These are phyloP conservation scores for Phenganax marumi DNA, from an alignment of 92 coral and sea anemone genomes.

Conservation along the genomic window DNA sequence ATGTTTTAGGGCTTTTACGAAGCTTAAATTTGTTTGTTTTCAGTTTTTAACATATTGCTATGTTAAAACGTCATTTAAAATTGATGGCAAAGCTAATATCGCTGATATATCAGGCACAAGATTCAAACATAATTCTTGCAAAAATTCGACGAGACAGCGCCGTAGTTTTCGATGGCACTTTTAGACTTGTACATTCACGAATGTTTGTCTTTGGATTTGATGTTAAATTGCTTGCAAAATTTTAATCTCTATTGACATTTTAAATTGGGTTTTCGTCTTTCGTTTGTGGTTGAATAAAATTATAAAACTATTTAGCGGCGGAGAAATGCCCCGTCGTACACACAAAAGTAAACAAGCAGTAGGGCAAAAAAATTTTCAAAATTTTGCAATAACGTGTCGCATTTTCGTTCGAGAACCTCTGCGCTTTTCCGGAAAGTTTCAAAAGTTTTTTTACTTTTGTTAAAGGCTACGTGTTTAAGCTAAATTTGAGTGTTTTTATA, in stretches of 20 bases:
- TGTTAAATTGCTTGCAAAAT: neutral
- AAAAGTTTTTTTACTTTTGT: neutral
- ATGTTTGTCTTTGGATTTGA: neutral
- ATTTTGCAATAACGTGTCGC: neutral
- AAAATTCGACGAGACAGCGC: neutral
- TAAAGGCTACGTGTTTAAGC: neutral
- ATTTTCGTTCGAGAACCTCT: neutral
- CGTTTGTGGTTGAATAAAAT: conserved; percentile 8
- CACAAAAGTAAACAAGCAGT: neutral
- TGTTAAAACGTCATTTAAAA: conserved; percentile 6
- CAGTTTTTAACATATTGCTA: neutral
- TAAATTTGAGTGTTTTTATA: neutral
- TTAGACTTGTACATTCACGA: neutral
- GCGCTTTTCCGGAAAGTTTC: neutral
- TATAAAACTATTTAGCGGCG: conserved; percentile 5
- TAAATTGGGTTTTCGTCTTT: neutral
- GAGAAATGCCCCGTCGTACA: neutral
- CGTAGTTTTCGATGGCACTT: neutral
- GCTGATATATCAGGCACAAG: neutral
- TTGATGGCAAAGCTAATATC: conserved; percentile 12
- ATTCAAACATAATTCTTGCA: neutral
- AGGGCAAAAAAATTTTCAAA: neutral
- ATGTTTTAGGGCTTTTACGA: neutral
- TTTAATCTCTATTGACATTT: neutral
- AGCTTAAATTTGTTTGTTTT: conserved; percentile 1